phyloP scores from a whole-genome alignment of 2,888 invertebrate genomes.

The Atherix ibis region DNA sequence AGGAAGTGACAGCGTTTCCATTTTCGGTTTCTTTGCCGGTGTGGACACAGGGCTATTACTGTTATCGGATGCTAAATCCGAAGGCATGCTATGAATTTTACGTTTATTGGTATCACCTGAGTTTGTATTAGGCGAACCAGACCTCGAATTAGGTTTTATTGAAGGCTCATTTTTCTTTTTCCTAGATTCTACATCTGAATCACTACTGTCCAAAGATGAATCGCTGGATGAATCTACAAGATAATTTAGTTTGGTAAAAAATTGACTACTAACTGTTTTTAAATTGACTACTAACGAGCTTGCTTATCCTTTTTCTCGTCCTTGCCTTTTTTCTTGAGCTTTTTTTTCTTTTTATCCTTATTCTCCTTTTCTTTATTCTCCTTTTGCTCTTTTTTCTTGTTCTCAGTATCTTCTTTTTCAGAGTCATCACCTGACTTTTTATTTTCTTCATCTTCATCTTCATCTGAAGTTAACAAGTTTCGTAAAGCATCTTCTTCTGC shows the following conservation, averaged over 20 bases:
- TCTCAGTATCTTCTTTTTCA: slow-evolving; percentile 57
- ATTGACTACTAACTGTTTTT: no score
- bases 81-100: slow-evolving; percentile 27
- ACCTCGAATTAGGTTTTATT: slow-evolving; percentile 28
- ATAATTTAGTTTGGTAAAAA: no score
- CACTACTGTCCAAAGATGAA: slow-evolving; percentile 52
- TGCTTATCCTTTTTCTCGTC: slow-evolving; percentile 43
- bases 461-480: slow-evolving; percentile 74
- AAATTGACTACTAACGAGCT: slow-evolving; percentile 3
- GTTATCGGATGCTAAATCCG: slow-evolving; percentile 28
- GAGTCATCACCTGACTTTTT: slow-evolving; percentile 60
- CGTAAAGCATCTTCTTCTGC: slow-evolving; percentile 78
- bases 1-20: slow-evolving; percentile 25
- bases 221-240: slow-evolving; percentile 51
- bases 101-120: slow-evolving; percentile 22
- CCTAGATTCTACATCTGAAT: slow-evolving; percentile 52
- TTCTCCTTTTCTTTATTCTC: slow-evolving; percentile 33
- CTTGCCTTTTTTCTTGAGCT: slow-evolving; percentile 44
- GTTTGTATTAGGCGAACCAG: slow-evolving; percentile 32
- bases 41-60: slow-evolving; percentile 30
- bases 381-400: slow-evolving; percentile 55
- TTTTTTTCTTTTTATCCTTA: slow-evolving; percentile 43
- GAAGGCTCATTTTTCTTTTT: slow-evolving; percentile 36
- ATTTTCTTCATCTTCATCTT: slow-evolving; percentile 71
- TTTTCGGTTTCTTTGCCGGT: slow-evolving; percentile 28